Evolutionary conservation across 2,113 vertebrate genomes (phyloP).

Genomic region (Trichomycterus rosablanca): DNA sequence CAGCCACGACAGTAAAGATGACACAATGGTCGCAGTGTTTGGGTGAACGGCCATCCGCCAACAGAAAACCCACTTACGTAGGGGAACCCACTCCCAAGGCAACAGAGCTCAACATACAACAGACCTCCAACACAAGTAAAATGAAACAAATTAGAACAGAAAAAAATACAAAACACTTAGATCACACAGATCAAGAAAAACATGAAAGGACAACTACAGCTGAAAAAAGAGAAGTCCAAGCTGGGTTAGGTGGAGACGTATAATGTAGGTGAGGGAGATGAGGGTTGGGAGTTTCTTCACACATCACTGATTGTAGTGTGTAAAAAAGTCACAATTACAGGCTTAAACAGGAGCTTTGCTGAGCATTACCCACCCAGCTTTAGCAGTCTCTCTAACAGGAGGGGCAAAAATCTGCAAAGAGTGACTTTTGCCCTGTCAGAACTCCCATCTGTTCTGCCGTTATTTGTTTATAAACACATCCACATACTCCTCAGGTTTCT

Average conservation of each 20-base stretch:
- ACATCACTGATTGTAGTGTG: conserved; percentile 37
- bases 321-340: conserved; percentile 64
- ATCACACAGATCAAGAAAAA: no score
- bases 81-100: conserved; percentile 18
- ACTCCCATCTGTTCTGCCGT: neutral
- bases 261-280: conserved; percentile 20
- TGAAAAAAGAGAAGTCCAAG: neutral
- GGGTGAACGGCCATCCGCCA: conserved; percentile 41
- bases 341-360: conserved; percentile 62
- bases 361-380: conserved; percentile 66
- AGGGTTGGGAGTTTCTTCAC: conserved; percentile 20
- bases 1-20: conserved; percentile 52
- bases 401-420: neutral
- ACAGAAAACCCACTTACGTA: conserved; percentile 55
- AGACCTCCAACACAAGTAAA: neutral
- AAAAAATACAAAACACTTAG: no score
- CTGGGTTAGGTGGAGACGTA: neutral
- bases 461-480: conserved; percentile 4
- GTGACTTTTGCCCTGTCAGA: neutral
- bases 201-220: neutral
- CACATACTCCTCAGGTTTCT: neutral
- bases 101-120: neutral
- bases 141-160: neutral
- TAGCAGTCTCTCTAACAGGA: conserved; percentile 38
- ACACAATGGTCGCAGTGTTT: conserved; percentile 70